phyloP scores from a whole-genome alignment of 2,888 invertebrate species.

The Acleris laterana region DNA sequence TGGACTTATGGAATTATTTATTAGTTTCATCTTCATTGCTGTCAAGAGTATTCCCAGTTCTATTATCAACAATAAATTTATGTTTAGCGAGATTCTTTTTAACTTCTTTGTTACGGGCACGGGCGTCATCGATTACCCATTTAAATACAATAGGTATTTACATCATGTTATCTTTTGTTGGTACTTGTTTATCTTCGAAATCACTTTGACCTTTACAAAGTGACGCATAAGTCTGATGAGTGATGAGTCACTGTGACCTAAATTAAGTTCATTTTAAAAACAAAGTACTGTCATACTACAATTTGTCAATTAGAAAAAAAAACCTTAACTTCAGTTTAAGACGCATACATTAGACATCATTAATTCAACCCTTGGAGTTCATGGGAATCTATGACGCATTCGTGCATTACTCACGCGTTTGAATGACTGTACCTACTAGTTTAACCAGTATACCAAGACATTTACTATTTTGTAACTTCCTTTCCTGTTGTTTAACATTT shows the following conservation, averaged over 20 bases:
- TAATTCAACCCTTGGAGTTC: conserved; percentile 41
- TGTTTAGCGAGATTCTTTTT: no score
- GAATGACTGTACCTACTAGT: conserved; percentile 35
- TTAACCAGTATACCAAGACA: conserved; percentile 10
- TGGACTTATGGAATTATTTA: no score
- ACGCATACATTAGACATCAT: conserved; percentile 36
- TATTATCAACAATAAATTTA: no score
- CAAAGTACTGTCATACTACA: background rate
- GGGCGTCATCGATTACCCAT: conserved; percentile 13
- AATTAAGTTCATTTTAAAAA: conserved; percentile 4
- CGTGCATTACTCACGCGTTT: conserved; percentile 46
- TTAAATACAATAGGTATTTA: conserved; percentile 19
- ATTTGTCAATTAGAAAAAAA: background rate
- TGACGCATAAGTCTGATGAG: conserved; percentile 25
- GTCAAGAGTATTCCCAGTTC: no score
- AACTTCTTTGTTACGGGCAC: background rate
- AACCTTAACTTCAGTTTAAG: conserved; percentile 5
- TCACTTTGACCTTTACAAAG: conserved; percentile 17
- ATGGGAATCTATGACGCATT: conserved; percentile 52
- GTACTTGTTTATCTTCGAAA: conserved; percentile 16
- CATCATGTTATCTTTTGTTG: conserved; percentile 8
- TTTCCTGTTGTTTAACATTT: background rate
- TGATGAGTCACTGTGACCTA: conserved; percentile 17
- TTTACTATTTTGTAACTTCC: background rate
- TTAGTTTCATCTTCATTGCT: no score